Evolutionary conservation across 2,797 vertebrate species (phyloP).

Genomic region (Mallotus villosus): DNA sequence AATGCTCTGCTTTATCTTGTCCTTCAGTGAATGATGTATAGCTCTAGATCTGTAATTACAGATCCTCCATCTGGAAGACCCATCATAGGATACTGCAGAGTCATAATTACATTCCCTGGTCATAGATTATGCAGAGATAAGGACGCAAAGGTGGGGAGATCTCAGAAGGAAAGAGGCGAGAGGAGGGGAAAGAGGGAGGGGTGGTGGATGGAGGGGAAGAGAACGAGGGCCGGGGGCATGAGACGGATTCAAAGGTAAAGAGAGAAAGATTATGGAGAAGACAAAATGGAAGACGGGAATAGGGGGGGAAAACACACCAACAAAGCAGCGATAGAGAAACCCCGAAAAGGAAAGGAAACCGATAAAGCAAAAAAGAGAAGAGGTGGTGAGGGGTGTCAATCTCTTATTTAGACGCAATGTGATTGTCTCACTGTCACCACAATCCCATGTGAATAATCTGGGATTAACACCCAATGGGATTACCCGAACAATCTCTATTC

Average conservation of each 20-base stretch:
- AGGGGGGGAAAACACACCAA: not conserved
- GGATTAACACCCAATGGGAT: conserved; percentile 52
- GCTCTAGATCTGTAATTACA: conserved; percentile 43
- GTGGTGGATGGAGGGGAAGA: no score
- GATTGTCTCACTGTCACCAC: conserved; percentile 24
- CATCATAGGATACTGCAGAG: conserved; percentile 22
- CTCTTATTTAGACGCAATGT: not conserved
- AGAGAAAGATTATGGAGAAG: not conserved
- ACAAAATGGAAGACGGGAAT: conserved; percentile 1
- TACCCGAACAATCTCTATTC: conserved; percentile 44
- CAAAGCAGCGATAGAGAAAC: conserved; percentile 23
- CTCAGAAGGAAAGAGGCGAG: not conserved
- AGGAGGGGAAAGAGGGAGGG: not conserved
- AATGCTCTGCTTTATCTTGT: conserved; percentile 43
- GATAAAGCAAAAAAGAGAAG: no score
- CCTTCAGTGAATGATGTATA: conserved; percentile 34
- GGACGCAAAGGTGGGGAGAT: not conserved
- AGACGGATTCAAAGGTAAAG: no score
- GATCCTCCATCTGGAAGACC: conserved; percentile 36
- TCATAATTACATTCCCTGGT: conserved; percentile 29
- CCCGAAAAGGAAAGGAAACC: not conserved
- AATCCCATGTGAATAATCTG: conserved; percentile 54
- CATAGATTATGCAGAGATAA: conserved; percentile 24
- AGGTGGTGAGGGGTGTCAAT: no score
- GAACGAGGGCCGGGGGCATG: no score